These are phyloP conservation scores for Eristalinus aeneus DNA, from an alignment of 2,888 invertebrate species.

Conservation along the genomic window DNA sequence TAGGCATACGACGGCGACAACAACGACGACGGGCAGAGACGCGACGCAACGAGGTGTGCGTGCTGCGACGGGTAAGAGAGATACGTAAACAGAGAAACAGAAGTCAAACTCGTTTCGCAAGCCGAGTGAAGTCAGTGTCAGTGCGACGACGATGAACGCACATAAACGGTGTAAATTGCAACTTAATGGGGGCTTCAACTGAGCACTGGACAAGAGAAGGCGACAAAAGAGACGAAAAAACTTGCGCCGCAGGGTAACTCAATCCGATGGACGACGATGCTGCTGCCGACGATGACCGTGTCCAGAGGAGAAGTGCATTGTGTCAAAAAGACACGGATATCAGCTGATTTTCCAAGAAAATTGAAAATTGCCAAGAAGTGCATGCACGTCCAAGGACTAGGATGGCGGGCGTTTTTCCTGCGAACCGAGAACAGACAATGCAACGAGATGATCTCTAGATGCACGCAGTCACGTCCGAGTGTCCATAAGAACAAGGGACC, in stretches of 20 bases:
- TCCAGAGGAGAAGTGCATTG: not conserved
- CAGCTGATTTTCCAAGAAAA: slow-evolving; percentile 67
- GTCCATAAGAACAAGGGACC: slow-evolving; percentile 19
- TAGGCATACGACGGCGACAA: not conserved
- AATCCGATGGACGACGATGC: not conserved
- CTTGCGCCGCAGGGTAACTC: not conserved
- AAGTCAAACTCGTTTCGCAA: slow-evolving; percentile 58
- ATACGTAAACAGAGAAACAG: slow-evolving; percentile 61
- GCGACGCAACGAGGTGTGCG: slow-evolving; percentile 35
- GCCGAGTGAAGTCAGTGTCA: slow-evolving; percentile 25
- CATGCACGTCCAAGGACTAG: slow-evolving; percentile 44
- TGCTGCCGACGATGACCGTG: not conserved
- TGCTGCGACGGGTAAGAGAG: slow-evolving; percentile 30
- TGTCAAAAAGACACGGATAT: slow-evolving; percentile 35
- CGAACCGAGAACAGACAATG: slow-evolving; percentile 11
- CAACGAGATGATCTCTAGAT: slow-evolving; percentile 43
- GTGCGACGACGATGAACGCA: slow-evolving; percentile 61
- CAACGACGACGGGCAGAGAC: not conserved
- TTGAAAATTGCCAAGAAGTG: slow-evolving; percentile 33
- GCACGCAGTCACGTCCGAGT: slow-evolving; percentile 46
- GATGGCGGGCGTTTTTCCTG: slow-evolving; percentile 45
- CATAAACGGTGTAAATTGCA: slow-evolving; percentile 69
- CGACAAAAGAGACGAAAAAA: not conserved
- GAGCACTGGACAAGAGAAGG: not conserved
- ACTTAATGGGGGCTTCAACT: slow-evolving; percentile 53